phyloP scores from a whole-genome alignment of 2,888 invertebrate species.

The Rhagophthalmus giganteus region DNA sequence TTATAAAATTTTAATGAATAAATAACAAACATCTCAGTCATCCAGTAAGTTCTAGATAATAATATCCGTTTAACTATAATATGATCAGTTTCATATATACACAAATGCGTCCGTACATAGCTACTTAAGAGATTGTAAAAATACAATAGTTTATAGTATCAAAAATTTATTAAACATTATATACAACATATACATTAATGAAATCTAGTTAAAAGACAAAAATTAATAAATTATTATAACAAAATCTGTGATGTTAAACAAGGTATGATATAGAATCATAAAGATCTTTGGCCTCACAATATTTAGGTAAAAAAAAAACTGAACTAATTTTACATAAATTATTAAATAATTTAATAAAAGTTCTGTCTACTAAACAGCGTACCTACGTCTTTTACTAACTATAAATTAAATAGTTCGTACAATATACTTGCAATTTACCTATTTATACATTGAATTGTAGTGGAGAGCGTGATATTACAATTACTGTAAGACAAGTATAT shows the following conservation, averaged over 20 bases:
- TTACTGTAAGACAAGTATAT: not conserved
- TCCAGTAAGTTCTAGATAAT: no score
- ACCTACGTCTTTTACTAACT: not conserved
- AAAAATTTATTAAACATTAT: slow-evolving; percentile 21
- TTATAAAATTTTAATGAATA: no score
- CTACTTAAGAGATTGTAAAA: not conserved
- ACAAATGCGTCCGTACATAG: not conserved
- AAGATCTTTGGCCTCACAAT: slow-evolving; percentile 22
- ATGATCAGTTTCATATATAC: no score
- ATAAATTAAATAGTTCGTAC: not conserved
- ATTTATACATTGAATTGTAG: no score
- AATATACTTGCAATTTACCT: no score
- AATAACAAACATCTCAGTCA: no score
- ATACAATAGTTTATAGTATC: slow-evolving; percentile 1
- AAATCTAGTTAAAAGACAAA: slow-evolving; percentile 8
- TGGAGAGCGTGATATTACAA: no score
- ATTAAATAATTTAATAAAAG: slow-evolving; percentile 4
- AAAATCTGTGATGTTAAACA: slow-evolving; percentile 9
- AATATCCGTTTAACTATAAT: no score
- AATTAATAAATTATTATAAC: slow-evolving; percentile 8
- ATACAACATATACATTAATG: slow-evolving; percentile 17
- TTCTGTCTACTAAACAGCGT: not conserved
- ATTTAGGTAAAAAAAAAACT: slow-evolving; percentile 4
- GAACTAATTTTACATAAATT: slow-evolving; percentile 5
- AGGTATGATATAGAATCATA: slow-evolving; percentile 5